Base-by-base conservation (phyloP, 2,797 vertebrate genomes). In the Pangasius larnaudii region DNA sequence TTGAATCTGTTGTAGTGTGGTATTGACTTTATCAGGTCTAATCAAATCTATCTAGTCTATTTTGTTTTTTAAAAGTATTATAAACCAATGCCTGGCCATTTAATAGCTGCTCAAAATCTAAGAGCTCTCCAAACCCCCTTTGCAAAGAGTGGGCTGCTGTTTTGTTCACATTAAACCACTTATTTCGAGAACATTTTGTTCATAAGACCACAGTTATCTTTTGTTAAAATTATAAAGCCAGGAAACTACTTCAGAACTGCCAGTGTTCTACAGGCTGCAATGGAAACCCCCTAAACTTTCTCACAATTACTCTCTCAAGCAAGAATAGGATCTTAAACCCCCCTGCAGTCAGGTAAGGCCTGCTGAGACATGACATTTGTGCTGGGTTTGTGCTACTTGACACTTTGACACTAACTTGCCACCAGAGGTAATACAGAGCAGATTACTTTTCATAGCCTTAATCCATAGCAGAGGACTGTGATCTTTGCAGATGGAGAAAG, bases 101-200 rank as follows among this genome's bases (percentile, higher is more conserved):
- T 49, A 83, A 87, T 36, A 84, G 24, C 10, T 80, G 74, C 79
- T 88, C 51, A 79, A 89, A 89, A 72, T 80, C 36, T 59, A 59
- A 85, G 77, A 81, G 56, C 61, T 87, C 75, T 81, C 75, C 33
- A 39, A 90, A 84, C 49, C 36, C 49, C 6, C n/a, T 82, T 85
- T 51, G 33, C 33, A 46, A 30, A 39, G 71, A 88, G 87, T 53
- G 81, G 86, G 86, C 83, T 88, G 88, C 82, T 89, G 84, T 89
- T 90, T 87, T 87, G 83, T 86, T 89, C 36, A 39, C 22, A 49
- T 72, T 69, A 84, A 86, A 67, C 49, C 77, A 86, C 51, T 85
- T 82, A 65, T 79, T 87, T 78, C 58, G 36, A 78, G 81, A 90
- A 91, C 91, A 90, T 89, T 91, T 84, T 91, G 88, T 91, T 87